Evolutionary conservation across 2,113 vertebrate species (phyloP).

Genomic region (Aphyosemion australe): DNA sequence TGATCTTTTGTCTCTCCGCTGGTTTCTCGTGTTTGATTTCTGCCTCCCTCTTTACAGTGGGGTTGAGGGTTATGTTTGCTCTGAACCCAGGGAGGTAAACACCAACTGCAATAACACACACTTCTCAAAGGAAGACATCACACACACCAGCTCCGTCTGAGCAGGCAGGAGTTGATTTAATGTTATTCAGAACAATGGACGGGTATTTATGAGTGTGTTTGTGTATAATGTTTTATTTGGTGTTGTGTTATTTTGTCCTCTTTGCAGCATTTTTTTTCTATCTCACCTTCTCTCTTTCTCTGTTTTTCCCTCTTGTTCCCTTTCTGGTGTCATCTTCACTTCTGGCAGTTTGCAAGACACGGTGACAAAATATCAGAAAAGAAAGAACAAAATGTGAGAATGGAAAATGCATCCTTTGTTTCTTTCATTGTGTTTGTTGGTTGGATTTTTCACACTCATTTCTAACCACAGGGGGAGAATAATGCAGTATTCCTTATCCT

Average conservation of each 20-base stretch:
- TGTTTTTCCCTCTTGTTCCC: conserved; percentile 13
- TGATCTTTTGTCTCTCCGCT: conserved; percentile 48
- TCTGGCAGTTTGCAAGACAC: conserved; percentile 94
- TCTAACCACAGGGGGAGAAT: conserved; percentile 47
- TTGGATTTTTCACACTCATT: conserved; percentile 24
- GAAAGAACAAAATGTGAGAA: conserved; percentile 99
- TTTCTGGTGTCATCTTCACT: conserved; percentile 42
- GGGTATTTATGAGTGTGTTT: conserved; percentile 20
- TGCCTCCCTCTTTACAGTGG: conserved; percentile 45
- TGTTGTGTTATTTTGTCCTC: conserved; percentile 32
- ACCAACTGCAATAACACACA: conserved; percentile 40
- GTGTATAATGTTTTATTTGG: conserved; percentile 38
- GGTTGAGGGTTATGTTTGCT: conserved; percentile 54
- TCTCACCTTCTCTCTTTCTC: conserved; percentile 48
- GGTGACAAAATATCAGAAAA: conserved; percentile 99
- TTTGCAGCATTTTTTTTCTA: conserved; percentile 31
- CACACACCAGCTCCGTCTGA: conserved; percentile 32
- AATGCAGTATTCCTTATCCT: conserved; percentile 61
- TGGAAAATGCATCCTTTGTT: conserved; percentile 47
- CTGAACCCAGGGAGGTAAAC: conserved; percentile 63
- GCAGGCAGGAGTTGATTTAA: conserved; percentile 32
- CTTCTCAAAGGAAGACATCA: conserved; percentile 38
- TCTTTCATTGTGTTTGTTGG: conserved; percentile 28
- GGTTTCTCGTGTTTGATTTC: conserved; percentile 55
- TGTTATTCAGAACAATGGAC: conserved; percentile 29